A percentile compares a stretch with the other conserved stretches of the same genome.
These are phyloP conservation scores for Alloplasta piceator DNA, from an alignment of 2,888 invertebrate species.

Conservation along the genomic window DNA sequence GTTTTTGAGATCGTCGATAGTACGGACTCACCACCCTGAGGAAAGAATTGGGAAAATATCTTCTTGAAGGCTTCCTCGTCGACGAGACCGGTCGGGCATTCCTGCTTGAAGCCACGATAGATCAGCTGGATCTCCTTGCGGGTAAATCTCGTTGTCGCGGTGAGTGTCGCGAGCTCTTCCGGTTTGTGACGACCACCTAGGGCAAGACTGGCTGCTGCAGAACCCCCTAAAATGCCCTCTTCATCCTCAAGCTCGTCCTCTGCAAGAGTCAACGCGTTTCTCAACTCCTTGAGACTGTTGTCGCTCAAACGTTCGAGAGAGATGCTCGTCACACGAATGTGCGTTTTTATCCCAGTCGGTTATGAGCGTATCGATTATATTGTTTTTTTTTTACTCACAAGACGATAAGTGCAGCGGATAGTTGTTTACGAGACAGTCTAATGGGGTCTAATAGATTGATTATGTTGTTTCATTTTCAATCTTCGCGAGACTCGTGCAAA, in stretches of 20 bases:
- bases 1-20: conserved; percentile 1
- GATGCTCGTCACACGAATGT: conserved; percentile 70
- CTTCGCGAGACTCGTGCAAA: conserved; percentile 47
- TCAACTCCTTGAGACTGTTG: conserved; percentile 78
- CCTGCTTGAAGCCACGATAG: conserved; percentile 96
- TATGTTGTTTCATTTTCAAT: conserved; percentile 18
- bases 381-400: conserved; percentile 66
- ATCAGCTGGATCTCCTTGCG: conserved; percentile 94
- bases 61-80: conserved; percentile 95
- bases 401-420: conserved; percentile 65
- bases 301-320: conserved; percentile 68
- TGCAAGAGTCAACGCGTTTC: conserved; percentile 83
- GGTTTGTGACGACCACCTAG: conserved; percentile 89
- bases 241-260: conserved; percentile 90
- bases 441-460: conserved; percentile 16
- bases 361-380: conserved; percentile 53
- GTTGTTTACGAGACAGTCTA: conserved; percentile 29
- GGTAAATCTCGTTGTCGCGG: conserved; percentile 91
- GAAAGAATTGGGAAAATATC: conserved; percentile 95
- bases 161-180: conserved; percentile 91
- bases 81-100: conserved; percentile 93
- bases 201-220: conserved; percentile 82
- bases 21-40: conserved; percentile 89
- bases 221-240: conserved; percentile 83
- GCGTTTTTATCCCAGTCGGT: conserved; percentile 63